Conservation (phyloP, 2,113 vertebrate species). For the Oenanthe melanoleuca region DNA sequence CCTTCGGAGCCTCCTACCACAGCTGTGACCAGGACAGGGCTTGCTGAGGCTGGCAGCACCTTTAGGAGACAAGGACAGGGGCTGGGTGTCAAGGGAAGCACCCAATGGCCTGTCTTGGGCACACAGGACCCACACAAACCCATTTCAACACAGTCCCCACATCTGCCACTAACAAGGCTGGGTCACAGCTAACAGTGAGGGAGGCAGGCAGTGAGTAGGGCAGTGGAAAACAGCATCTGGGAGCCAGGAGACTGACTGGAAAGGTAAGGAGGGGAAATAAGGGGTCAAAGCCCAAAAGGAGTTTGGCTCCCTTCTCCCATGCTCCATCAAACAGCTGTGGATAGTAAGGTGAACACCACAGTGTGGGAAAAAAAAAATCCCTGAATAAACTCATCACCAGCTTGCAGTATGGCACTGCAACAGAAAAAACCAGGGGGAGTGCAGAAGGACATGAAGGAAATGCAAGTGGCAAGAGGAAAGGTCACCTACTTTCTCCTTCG, state of each 20-base stretch:
- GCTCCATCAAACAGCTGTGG: rapidly evolving
- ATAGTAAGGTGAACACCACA: rapidly evolving
- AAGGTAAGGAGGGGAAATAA: not conserved
- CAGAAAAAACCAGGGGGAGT: not conserved
- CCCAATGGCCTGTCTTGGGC: not conserved
- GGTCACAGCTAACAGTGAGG: not conserved
- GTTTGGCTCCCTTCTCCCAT: not conserved
- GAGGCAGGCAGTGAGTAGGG: not conserved
- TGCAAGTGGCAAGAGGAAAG: not conserved
- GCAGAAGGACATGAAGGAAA: not conserved
- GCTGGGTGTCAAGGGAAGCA: not conserved
- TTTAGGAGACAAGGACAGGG: constrained; percentile 15
- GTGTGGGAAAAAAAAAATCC: not conserved
- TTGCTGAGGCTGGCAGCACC: not conserved
- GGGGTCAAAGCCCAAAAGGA: not conserved
- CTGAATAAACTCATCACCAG: not conserved
- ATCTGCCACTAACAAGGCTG: not conserved
- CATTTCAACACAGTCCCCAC: not conserved
- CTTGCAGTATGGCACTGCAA: not conserved
- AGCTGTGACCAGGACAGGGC: not conserved
- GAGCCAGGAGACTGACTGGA: not conserved
- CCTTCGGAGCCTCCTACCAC: not conserved
- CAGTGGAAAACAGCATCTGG: not conserved
- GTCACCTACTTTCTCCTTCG: not conserved
- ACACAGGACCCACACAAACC: rapidly evolving